Base-by-base conservation (phyloP, 1,140 invertebrate species). In the Zaprionus tsacasi region DNA sequence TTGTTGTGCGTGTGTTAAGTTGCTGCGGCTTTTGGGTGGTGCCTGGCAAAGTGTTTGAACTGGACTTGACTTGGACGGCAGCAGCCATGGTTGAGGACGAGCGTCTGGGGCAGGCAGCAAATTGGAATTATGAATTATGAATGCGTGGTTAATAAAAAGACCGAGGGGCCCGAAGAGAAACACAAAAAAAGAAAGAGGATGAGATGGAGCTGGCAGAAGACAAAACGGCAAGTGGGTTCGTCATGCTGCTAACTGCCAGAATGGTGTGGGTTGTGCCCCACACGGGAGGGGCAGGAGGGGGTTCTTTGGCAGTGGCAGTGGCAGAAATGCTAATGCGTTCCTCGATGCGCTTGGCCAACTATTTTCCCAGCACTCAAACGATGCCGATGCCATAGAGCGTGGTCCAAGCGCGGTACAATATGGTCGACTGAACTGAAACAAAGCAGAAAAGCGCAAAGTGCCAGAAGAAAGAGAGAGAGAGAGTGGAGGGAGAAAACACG, bases 61-160 rank as follows among this genome's bases (percentile, higher is more conserved):
- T 85, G 85, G 81, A 78, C 83, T 81, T 60, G 70, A 56, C 21
- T 21, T 21, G 21, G 40, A 54, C 58, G n/a, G 27, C 38, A 54
- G 6, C 17, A 54, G 7, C 54, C 33, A n/a, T 6, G 6, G 40
- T 8, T 15, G 40, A n/a, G n/a, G 7, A 15, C n/a, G 40, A 15
- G 35, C 38, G 52, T 61, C n/a, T 25, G 57, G 67, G 61, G 30
- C 54, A 75, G 79, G 85, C 78, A 86, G 85, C 86, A 89, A 89
- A 89, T 89, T 89, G 85, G 85, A 89, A 89, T 89, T 89, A 89
- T 89, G 85, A 89, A 89, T 89, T 89, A 89, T 89, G 85, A 89
- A 90, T 89, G 86, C 85, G 85, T 88, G 85, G 85, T 89, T 89
- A 88, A 89, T 88, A 88, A 88, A 88, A 90, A 68, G 75, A 85